Evolutionary conservation across 2,888 invertebrate species (phyloP).

Genomic region (Agonopterix arenella): DNA sequence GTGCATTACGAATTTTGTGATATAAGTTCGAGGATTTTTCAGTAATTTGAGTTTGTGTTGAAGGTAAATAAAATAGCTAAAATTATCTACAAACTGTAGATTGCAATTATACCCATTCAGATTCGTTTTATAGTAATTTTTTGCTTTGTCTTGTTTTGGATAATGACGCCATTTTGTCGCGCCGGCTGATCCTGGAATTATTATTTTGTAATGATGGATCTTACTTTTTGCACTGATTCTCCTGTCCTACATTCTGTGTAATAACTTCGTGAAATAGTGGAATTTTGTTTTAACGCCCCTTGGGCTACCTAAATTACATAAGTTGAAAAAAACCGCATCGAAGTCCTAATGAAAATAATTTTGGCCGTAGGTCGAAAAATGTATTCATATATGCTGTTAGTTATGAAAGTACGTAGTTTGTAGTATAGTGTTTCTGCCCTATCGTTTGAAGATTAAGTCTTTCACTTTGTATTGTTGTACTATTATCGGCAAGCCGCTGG

Average conservation of each 20-base stretch:
- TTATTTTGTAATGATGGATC: slow-evolving; percentile 23
- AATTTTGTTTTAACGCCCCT: no score
- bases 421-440: background rate
- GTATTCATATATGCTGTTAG: background rate
- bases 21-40: slow-evolving; percentile 43
- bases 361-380: no score
- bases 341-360: background rate
- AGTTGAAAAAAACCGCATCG: slow-evolving; percentile 2
- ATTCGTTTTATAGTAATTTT: slow-evolving; percentile 16
- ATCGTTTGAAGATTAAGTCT: no score
- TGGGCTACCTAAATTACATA: slow-evolving; percentile 4
- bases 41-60: slow-evolving; percentile 42
- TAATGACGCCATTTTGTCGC: slow-evolving; percentile 76
- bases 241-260: no score
- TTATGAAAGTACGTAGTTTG: slow-evolving; percentile 1
- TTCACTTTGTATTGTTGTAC: no score
- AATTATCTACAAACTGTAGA: background rate
- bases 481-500: background rate
- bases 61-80: slow-evolving; percentile 38
- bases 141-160: slow-evolving; percentile 58
- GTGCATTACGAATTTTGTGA: slow-evolving; percentile 51
- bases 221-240: no score
- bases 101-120: background rate
- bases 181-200: slow-evolving; percentile 71
- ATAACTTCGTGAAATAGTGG: no score